These are phyloP conservation scores for Hippoglossus stenolepis DNA, from an alignment of 2,113 vertebrate species.

Conservation along the genomic window DNA sequence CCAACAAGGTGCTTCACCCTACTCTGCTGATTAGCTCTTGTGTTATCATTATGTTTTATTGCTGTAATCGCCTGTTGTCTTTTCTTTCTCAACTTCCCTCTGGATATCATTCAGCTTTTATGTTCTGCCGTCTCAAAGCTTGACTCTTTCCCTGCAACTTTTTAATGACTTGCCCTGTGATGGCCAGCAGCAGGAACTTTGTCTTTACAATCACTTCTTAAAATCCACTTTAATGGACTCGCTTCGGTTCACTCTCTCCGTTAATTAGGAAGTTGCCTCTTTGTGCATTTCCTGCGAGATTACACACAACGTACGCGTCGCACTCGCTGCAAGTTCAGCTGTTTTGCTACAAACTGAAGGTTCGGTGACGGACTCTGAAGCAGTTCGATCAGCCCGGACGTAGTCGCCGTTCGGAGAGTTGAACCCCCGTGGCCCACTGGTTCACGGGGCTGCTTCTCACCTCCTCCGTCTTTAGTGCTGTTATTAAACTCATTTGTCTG, in stretches of 20 bases:
- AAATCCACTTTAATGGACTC: constrained; percentile 43
- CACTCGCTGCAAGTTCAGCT: constrained; percentile 1
- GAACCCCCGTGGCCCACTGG: constrained; percentile 10
- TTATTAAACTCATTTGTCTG: constrained; percentile 59
- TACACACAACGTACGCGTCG: neutral
- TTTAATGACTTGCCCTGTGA: constrained; percentile 49
- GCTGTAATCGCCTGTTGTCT: neutral
- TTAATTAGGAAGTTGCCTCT: constrained; percentile 30
- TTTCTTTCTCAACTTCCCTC: neutral
- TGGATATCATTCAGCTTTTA: constrained; percentile 9
- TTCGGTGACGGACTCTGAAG: constrained; percentile 5
- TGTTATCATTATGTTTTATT: neutral
- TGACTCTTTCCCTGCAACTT: constrained; percentile 15
- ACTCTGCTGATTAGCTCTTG: neutral
- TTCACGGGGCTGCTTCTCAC: neutral
- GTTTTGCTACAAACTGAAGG: neutral
- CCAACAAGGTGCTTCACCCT: no score
- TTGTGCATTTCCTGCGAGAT: constrained; percentile 31
- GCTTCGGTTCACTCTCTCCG: constrained; percentile 8
- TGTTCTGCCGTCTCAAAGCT: constrained; percentile 22
- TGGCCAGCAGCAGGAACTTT: constrained; percentile 12
- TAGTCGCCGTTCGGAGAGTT: neutral
- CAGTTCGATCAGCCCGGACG: neutral
- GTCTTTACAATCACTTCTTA: constrained; percentile 26
- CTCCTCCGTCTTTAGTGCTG: constrained; percentile 34